Evolutionary conservation across 2,888 invertebrate genomes (phyloP).

Genomic region (Neria commutata): DNA sequence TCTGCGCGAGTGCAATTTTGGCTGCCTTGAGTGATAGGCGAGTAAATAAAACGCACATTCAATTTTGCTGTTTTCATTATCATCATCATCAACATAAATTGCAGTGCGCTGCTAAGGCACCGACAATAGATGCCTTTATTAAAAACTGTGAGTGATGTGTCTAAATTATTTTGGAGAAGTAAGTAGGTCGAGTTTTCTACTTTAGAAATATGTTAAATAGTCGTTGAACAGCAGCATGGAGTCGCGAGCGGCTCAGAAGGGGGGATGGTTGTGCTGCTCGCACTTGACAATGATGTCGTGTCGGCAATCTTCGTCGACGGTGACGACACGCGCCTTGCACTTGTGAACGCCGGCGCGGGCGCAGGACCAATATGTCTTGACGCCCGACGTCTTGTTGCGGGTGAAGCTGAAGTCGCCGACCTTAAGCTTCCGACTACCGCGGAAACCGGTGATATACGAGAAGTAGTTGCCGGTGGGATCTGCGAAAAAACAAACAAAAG

Average conservation of each 20-base stretch:
- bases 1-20: slow-evolving; percentile 23
- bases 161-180: neutral
- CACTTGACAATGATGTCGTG: slow-evolving; percentile 60
- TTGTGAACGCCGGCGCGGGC: slow-evolving; percentile 61
- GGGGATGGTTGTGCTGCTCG: slow-evolving; percentile 60
- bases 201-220: neutral
- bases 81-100: too few species aligned
- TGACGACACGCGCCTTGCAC: slow-evolving; percentile 62
- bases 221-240: neutral
- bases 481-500: too few species aligned
- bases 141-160: neutral
- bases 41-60: neutral
- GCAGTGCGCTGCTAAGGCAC: too few species aligned
- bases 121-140: neutral
- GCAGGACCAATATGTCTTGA: slow-evolving; percentile 62
- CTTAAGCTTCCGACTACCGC: slow-evolving; percentile 61
- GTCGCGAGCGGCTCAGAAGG: slow-evolving; percentile 51
- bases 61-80: too few species aligned
- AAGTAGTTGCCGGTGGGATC: too few species aligned
- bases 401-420: slow-evolving; percentile 62
- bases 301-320: slow-evolving; percentile 53
- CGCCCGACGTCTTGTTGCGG: slow-evolving; percentile 58
- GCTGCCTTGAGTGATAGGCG: slow-evolving; percentile 8
- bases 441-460: slow-evolving; percentile 60
- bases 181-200: neutral